Evolutionary conservation across 2,888 invertebrate species (phyloP).

Genomic region (Drosophila ochracea): DNA sequence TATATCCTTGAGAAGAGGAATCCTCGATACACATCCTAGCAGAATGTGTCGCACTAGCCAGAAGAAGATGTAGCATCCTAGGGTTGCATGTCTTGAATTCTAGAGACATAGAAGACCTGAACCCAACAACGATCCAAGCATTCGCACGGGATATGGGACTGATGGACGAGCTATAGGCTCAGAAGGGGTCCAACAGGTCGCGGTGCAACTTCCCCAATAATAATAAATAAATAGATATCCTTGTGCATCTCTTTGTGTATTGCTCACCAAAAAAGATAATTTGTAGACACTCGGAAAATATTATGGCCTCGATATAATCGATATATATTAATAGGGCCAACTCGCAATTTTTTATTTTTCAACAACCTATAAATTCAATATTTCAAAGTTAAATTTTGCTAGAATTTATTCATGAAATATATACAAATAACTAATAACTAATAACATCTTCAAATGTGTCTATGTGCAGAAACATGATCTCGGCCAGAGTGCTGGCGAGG

Average conservation of each 20-base stretch:
- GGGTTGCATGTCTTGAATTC: too few species aligned
- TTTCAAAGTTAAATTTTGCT: neutral
- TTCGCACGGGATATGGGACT: too few species aligned
- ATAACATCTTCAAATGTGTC: neutral
- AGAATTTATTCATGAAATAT: too few species aligned
- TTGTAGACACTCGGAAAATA: neutral
- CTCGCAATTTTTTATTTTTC: too few species aligned
- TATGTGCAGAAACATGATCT: constrained; percentile 86
- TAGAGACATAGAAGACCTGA: too few species aligned
- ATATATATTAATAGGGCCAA: neutral
- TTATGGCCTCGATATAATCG: neutral
- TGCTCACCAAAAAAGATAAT: neutral
- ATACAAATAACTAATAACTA: fast-evolving
- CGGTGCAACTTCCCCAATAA: too few species aligned
- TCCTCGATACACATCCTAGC: too few species aligned
- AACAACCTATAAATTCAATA: neutral
- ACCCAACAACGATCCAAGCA: too few species aligned
- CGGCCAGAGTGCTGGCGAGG: constrained; percentile 92
- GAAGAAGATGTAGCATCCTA: too few species aligned
- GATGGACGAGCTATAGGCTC: too few species aligned
- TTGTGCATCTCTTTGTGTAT: neutral
- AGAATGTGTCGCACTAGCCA: too few species aligned
- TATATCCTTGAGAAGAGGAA: neutral
- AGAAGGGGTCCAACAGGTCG: too few species aligned
- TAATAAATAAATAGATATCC: neutral